Base-by-base conservation (phyloP, 2,888 invertebrate genomes). In the Ditylenchus weischeri region DNA sequence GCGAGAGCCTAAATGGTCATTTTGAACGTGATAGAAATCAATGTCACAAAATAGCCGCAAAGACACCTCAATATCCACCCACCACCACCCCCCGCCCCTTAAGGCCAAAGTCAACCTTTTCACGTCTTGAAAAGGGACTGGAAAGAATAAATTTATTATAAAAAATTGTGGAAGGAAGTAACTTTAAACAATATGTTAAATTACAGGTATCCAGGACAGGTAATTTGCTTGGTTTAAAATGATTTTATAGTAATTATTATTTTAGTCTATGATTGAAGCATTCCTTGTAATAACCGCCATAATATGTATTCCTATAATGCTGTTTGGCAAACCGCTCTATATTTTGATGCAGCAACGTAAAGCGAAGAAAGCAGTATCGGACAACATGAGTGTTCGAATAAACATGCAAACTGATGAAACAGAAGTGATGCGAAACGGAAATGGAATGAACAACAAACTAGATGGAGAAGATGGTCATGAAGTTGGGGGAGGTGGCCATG, bases 241-340 rank as follows among this genome's bases (percentile, higher is more conserved):
- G 11, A 21, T 59, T 15, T 59, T 1, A 5, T 59, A 21, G 10
- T 36, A 59, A 36, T 19, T 21, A 59, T 59, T 36, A 43, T 73
- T 54, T 54, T 54, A 54, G 54, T 72, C 72, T 7, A 79, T 82
- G 61, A 79, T 83, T 43, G 82, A 83, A 67, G 78, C 84, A 13
- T 79, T 85, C 19, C 69, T 86, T 23, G 75, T 86, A 15, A 81
- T 83, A n/a, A 72, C 83, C 21, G 81, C 83, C n/a, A 70, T 84
- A 38, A 57, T 78, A 18, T 82, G 81, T 66, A 72, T 83, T 13
- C 83, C 83, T 18, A 68, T 82, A 38, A 81, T 83, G 82, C 71
- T 83, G 47, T 77, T 83, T 68, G 79, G 79, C 61, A 79, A 85
- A 77, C 83, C 81, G 11, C 66, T 78, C 47, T 75, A 76, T 69